phyloP scores from a whole-genome alignment of 2,113 vertebrate species.

The Corynorhinus townsendii region DNA sequence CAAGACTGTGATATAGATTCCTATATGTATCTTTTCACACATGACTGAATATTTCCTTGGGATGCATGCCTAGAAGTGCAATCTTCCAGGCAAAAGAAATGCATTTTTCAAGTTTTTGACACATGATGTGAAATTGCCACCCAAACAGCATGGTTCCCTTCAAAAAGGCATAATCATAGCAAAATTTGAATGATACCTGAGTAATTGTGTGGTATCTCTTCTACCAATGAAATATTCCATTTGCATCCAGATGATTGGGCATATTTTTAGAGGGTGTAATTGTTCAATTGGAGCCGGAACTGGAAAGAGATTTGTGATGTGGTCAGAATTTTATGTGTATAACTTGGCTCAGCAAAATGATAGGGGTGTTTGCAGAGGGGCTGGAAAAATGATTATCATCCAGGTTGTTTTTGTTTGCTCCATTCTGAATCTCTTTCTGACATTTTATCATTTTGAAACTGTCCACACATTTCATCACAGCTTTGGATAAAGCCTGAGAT shows the following conservation, averaged over 20 bases:
- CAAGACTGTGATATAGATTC: background rate
- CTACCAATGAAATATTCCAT: conserved; percentile 21
- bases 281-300: conserved; percentile 44
- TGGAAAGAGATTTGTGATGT: conserved; percentile 1
- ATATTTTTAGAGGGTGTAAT: conserved; percentile 51
- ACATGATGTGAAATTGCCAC: background rate
- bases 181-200: background rate
- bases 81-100: background rate
- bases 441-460: background rate
- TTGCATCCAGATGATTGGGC: background rate
- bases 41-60: background rate
- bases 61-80: background rate
- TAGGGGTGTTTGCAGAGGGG: background rate
- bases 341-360: background rate
- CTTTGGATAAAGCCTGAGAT: background rate
- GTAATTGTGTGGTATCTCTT: background rate
- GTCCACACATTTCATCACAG: background rate
- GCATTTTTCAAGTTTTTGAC: background rate
- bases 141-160: background rate
- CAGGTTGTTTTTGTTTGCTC: background rate
- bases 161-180: background rate
- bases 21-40: background rate
- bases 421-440: background rate
- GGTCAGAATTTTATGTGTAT: conserved; percentile 21
- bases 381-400: background rate